Conservation (phyloP, 1,140 invertebrate species). For the Ceratitis capitata region DNA sequence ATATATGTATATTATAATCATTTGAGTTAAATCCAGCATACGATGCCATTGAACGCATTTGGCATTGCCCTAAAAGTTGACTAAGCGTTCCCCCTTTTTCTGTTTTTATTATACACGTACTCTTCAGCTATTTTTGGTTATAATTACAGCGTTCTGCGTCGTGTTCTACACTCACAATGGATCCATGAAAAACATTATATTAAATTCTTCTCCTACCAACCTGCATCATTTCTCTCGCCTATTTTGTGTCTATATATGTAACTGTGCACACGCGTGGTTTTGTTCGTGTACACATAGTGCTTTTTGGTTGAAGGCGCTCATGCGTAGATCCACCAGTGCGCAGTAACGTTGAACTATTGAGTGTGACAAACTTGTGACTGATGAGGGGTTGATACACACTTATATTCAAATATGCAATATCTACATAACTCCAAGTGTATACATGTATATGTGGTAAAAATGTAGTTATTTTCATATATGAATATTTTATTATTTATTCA, state of each 20-base stretch:
- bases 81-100: not conserved
- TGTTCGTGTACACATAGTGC: not conserved
- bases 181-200: not conserved
- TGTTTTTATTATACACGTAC: not conserved
- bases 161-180: not conserved
- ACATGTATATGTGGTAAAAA: not conserved
- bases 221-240: not conserved
- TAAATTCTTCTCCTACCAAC: not conserved
- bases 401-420: not conserved
- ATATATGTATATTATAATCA: not conserved
- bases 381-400: not conserved
- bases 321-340: constrained; percentile 8
- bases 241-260: not conserved
- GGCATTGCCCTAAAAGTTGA: not conserved
- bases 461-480: too few species aligned
- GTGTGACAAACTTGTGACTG: not conserved
- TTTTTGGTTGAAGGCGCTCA: constrained; percentile 3
- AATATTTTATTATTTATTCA: too few species aligned
- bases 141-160: not conserved
- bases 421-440: not conserved
- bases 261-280: not conserved
- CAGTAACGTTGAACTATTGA: not conserved
- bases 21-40: not conserved
- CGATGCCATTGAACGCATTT: not conserved
- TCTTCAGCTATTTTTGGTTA: not conserved